Percentiles rank a stretch among this genome's conserved stretches.
These are phyloP conservation scores for Sprattus sprattus DNA, from an alignment of 2,113 vertebrate species.

Conservation along the genomic window DNA sequence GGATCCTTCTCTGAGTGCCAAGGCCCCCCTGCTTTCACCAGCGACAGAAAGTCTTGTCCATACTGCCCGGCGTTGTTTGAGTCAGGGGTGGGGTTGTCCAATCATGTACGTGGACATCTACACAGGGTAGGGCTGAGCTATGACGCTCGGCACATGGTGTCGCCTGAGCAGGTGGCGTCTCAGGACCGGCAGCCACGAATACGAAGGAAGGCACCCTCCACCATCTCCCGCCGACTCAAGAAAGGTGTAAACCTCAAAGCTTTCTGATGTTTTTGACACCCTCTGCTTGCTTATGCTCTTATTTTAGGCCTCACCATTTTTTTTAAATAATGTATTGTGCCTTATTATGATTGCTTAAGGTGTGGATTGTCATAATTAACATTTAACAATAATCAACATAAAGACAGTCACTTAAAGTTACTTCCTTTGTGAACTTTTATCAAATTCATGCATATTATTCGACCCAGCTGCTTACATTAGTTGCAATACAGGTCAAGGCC, in stretches of 20 bases:
- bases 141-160: constrained; percentile 89
- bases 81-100: constrained; percentile 90
- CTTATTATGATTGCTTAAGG: not conserved
- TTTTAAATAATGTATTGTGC: not conserved
- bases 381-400: not conserved
- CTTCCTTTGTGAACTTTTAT: not conserved
- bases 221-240: constrained; percentile 76
- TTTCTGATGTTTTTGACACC: too few species aligned
- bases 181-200: constrained; percentile 86
- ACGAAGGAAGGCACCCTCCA: constrained; percentile 79
- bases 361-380: not conserved
- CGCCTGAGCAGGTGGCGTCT: constrained; percentile 88
- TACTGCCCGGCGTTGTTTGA: constrained; percentile 92
- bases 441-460: not conserved
- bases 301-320: not conserved
- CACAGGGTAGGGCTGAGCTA: constrained; percentile 90
- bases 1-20: not conserved
- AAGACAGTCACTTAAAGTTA: not conserved
- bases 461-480: not conserved
- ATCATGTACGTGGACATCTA: constrained; percentile 91
- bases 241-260: constrained; percentile 80
- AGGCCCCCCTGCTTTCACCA: constrained; percentile 43
- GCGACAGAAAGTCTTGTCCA: constrained; percentile 78
- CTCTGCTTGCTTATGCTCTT: not conserved
- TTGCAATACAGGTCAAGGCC: not conserved